Conservation (phyloP, 2,888 invertebrate genomes). For the Diploptera punctata region DNA sequence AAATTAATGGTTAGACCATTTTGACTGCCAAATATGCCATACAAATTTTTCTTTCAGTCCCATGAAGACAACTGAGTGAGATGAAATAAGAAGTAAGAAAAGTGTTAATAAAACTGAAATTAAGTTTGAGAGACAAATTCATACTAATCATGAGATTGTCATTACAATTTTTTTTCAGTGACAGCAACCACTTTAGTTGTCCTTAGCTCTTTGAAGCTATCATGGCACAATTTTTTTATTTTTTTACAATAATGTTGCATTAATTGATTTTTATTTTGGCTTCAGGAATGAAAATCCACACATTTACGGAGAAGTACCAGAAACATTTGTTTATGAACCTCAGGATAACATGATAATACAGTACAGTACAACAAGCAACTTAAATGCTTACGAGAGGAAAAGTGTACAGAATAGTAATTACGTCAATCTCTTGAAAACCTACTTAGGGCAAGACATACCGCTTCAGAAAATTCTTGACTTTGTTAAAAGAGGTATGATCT, state of each 20-base stretch:
- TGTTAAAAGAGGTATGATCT: constrained; percentile 60
- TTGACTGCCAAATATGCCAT: too few species aligned
- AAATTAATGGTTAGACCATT: too few species aligned
- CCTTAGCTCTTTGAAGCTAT: not conserved
- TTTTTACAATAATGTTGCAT: not conserved
- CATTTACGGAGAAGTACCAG: constrained; percentile 51
- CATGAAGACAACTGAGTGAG: too few species aligned
- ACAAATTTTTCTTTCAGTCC: too few species aligned
- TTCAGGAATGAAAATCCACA: constrained; percentile 49
- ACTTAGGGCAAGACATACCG: constrained; percentile 56
- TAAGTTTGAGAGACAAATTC: not conserved
- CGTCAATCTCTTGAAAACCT: constrained; percentile 55
- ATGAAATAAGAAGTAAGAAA: too few species aligned
- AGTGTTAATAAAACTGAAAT: not conserved
- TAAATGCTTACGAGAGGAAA: constrained; percentile 49
- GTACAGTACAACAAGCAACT: constrained; percentile 52
- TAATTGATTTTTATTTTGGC: constrained; percentile 31
- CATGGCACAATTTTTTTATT: not conserved
- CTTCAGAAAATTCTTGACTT: constrained; percentile 58
- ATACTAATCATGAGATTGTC: not conserved
- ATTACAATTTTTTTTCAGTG: not conserved
- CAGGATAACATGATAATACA: constrained; percentile 55
- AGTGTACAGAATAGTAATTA: constrained; percentile 50
- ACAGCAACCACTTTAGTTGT: not conserved
- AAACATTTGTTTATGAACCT: constrained; percentile 53